Evolutionary conservation across 2,113 vertebrate genomes (phyloP).

Genomic region (Sinosuthora webbiana): DNA sequence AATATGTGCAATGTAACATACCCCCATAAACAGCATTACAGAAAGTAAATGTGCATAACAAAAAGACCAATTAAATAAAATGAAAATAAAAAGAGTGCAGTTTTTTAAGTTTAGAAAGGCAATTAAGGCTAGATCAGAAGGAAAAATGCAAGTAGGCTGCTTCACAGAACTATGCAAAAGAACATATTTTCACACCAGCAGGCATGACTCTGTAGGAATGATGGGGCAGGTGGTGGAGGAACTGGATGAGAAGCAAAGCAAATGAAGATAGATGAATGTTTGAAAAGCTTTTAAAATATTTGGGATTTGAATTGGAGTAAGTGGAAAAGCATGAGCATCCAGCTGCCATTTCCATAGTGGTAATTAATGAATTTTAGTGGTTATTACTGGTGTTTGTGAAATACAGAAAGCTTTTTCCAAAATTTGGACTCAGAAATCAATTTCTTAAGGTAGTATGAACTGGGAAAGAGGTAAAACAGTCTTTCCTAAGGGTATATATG

Average conservation of each 20-base stretch:
- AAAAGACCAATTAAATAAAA: background rate
- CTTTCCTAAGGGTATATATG: background rate
- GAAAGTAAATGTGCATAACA: background rate
- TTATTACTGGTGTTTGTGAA: background rate
- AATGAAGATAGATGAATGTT: slow-evolving; percentile 31
- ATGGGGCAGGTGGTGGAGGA: slow-evolving; percentile 31
- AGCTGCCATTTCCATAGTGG: background rate
- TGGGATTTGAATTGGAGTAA: slow-evolving; percentile 8
- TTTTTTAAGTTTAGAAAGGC: slow-evolving; percentile 4
- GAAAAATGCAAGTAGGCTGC: slow-evolving; percentile 12
- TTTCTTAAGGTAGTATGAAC: background rate
- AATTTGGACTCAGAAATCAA: background rate
- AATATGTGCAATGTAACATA: background rate
- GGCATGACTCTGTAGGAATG: slow-evolving; percentile 17
- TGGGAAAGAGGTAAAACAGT: background rate
- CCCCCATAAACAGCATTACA: background rate
- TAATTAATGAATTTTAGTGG: background rate
- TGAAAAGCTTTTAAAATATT: slow-evolving; percentile 46
- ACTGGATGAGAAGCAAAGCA: slow-evolving; percentile 22
- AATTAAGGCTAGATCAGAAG: slow-evolving; percentile 4
- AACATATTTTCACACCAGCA: slow-evolving; percentile 48
- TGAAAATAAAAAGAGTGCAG: background rate
- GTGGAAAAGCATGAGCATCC: background rate
- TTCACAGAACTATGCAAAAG: background rate
- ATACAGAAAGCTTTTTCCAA: background rate